Base-by-base conservation (phyloP, 1,140 invertebrate species). In the Platorchestia sp. region DNA sequence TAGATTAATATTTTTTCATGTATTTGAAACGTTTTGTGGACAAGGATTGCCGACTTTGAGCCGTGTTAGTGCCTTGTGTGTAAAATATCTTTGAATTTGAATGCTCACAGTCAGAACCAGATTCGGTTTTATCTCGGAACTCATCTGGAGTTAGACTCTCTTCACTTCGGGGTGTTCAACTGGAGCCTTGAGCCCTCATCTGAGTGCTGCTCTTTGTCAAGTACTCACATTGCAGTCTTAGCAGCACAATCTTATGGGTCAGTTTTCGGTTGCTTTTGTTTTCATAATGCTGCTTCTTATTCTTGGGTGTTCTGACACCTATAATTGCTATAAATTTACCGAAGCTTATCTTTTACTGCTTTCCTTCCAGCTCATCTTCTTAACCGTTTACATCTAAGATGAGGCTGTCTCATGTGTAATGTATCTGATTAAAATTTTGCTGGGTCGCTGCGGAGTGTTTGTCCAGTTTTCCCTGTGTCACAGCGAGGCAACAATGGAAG, bases 371-470 rank as follows among this genome's bases (percentile, higher is more conserved):
- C 27, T 10, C 59, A 36, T 93, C 45, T 16, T 93, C 44, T 44
- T 93, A 36, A n/a, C 27, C 47, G 91, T 93, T 93, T 93, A 93
- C 91, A 47, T 93, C 45, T 40, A 47, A 7, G 41, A 19, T 47
- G 43, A 75, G 59, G 59, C 19, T 14, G 40, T 7, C 7, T 93
- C 47, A 36, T 93, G 41, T 45, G 45, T 47, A 7, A 7, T 45
- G 47, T 45, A 44, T 93, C 44, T 40, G 91, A 93, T 93, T 93
- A 44, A 47, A 93, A 19, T 93, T 45, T 93, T 41, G 44, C 44
- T 93, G 0, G 91, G 91, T 93, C 91, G 91, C 43, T 45, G 43
- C 40, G 91, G 45, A 93, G 91, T 93, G 91, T 93, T 93, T 93
- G 91, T 93, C 45, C 91, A 45, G 91, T 10, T 40, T 36, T 91